These are phyloP conservation scores for Bradypus variegatus DNA, from an alignment of 2,797 vertebrate genomes.

Conservation along the genomic window DNA sequence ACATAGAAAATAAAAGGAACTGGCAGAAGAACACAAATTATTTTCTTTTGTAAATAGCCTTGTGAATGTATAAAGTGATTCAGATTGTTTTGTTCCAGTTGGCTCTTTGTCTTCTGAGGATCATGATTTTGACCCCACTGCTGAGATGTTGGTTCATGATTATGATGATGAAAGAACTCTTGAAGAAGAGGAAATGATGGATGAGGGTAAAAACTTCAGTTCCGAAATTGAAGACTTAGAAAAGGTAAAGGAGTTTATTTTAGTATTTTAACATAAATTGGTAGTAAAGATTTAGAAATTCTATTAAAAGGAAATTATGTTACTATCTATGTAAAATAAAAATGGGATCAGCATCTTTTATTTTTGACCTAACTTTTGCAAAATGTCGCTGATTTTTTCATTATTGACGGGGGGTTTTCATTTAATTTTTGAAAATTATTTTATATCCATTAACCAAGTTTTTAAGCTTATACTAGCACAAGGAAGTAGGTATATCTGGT, in stretches of 20 bases:
- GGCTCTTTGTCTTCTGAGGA: constrained; percentile 99
- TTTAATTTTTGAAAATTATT: constrained; percentile 33
- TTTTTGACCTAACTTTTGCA: background rate
- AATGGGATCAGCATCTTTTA: background rate
- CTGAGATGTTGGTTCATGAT: constrained; percentile 98
- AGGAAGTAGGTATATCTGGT: background rate
- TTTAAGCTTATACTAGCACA: background rate
- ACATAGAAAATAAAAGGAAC: background rate
- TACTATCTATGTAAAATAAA: constrained; percentile 6
- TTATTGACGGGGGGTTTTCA: constrained; percentile 11
- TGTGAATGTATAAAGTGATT: constrained; percentile 25
- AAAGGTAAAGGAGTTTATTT: constrained; percentile 78
- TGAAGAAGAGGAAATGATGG: constrained; percentile 95
- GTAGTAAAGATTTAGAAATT: constrained; percentile 21
- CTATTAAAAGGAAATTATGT: constrained; percentile 8
- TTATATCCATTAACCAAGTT: background rate
- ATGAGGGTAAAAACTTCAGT: constrained; percentile 89
- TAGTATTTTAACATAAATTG: background rate
- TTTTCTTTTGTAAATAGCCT: constrained; percentile 27
- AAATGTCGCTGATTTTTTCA: background rate
- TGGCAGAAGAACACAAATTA: background rate
- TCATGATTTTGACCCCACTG: constrained; percentile 98
- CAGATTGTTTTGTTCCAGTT: constrained; percentile 75
- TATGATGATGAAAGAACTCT: constrained; percentile 96
- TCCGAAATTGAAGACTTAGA: constrained; percentile 97